phyloP scores from a whole-genome alignment of 2,888 invertebrate genomes.

The Nephrotoma appendiculata region DNA sequence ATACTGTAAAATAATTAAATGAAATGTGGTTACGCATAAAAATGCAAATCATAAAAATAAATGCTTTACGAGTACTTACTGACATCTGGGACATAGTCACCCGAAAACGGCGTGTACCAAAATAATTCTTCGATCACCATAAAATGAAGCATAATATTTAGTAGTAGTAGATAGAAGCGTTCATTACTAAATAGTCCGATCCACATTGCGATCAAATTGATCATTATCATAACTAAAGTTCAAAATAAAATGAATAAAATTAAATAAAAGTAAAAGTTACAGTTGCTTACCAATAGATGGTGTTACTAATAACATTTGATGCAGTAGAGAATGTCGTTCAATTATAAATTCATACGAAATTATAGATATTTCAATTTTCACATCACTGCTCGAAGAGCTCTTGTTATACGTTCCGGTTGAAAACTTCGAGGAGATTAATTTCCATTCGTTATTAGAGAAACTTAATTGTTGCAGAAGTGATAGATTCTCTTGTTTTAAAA shows the following conservation, averaged over 20 bases:
- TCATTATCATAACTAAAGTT: slow-evolving; percentile 37
- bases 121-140: slow-evolving; percentile 42
- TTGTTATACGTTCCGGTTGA: slow-evolving; percentile 34
- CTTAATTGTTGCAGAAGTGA: slow-evolving; percentile 13
- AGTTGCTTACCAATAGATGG: slow-evolving; percentile 20
- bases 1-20: slow-evolving; percentile 13
- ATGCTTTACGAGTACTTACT: slow-evolving; percentile 24
- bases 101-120: slow-evolving; percentile 43
- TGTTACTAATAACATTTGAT: slow-evolving; percentile 19
- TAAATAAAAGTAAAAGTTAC: slow-evolving; percentile 38
- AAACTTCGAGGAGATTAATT: slow-evolving; percentile 31
- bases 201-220: slow-evolving; percentile 42
- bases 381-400: slow-evolving; percentile 42
- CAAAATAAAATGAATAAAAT: slow-evolving; percentile 33
- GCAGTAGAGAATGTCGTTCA: slow-evolving; percentile 40
- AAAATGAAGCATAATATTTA: slow-evolving; percentile 47
- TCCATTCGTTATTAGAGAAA: slow-evolving; percentile 34
- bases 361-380: slow-evolving; percentile 28
- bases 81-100: slow-evolving; percentile 42
- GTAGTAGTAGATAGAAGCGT: slow-evolving; percentile 38
- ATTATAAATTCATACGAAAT: slow-evolving; percentile 36
- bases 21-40: too few relatives aligned
- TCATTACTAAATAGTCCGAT: slow-evolving; percentile 42
- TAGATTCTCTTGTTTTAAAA: neutral
- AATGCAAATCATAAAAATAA: neutral